Base-by-base conservation (phyloP, 2,797 vertebrate species). In the Lemur catta region DNA sequence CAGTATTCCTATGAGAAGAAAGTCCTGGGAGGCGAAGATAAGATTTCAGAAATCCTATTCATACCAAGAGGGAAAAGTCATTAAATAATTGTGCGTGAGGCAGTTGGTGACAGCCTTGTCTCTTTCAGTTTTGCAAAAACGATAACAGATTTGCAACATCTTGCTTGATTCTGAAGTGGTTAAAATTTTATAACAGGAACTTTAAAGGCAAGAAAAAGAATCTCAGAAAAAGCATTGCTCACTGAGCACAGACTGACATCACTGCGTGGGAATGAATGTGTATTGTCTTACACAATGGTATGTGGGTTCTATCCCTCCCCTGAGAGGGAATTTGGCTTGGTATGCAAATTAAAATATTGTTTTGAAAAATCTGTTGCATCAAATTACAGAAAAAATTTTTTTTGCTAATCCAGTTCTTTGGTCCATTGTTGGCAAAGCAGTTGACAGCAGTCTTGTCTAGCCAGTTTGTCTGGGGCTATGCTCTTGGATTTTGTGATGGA, bases 301-400 rank as follows among this genome's bases (percentile, higher is more conserved):
- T 97, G 97, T 6, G 1, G 38, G 38, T 76, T 89, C 95, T 71
- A 43, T 87, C 96, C 75, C 92, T 97, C 97, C 95, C 96, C 84
- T 9, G 84, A 97, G 95, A 96, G 93, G 82, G 96, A 97, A 97
- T 95, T 97, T 97, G 94, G 94, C 96, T 89, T 96, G 96, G 87
- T 97, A 96, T 95, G 96, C 95, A 97, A 97, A 97, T 98, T 97
- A 82, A 96, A 98, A 97, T 96, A 96, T 96, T 97, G 96, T 97
- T 97, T 95, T 94, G 95, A 97, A 97, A 96, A 94, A 87, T 92
- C 74, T 35, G n/a, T 97, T 97, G 96, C 96, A 92, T 97, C 81
- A 76, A 96, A 94, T 94, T 95, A 96, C 97, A 96, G 92, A 75
- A 95, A 91, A 95, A 74, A 6, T 10, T 20, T 30, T 87, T 95